Conservation (phyloP, 2,888 invertebrate species). For the Cryptocephalus primarius region DNA sequence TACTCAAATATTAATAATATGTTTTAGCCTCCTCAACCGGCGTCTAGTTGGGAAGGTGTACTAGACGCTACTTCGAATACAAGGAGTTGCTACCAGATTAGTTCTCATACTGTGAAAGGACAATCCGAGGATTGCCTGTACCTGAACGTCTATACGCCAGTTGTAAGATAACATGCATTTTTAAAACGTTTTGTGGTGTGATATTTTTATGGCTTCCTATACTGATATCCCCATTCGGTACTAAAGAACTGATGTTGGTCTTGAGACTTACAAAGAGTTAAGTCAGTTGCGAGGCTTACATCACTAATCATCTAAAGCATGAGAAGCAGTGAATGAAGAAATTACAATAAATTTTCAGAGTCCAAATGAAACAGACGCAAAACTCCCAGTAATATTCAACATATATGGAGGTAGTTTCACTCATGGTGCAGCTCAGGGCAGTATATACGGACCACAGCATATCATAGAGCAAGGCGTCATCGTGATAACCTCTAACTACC, state of each 20-base stretch:
- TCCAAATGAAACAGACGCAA: constrained; percentile 6
- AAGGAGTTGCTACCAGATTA: not conserved
- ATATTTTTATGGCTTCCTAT: no score
- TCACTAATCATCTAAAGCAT: no score
- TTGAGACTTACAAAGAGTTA: no score
- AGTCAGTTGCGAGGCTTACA: no score
- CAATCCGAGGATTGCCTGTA: not conserved
- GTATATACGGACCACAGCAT: constrained; percentile 11
- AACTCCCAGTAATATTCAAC: constrained; percentile 19
- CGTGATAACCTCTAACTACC: constrained; percentile 18
- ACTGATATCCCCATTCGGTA: no score
- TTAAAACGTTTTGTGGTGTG: no score
- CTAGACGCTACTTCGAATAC: not conserved
- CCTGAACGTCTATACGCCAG: not conserved
- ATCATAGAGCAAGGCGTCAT: constrained; percentile 17
- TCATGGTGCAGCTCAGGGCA: constrained; percentile 10
- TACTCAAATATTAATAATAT: not conserved
- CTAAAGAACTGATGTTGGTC: no score
- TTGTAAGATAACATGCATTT: not conserved
- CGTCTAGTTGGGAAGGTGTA: not conserved
- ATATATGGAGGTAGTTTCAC: constrained; percentile 20
- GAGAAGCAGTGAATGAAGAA: no score
- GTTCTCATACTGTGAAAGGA: not conserved
- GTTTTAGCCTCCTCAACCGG: not conserved
- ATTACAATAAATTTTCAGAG: not conserved